Evolutionary conservation across 2,888 invertebrate genomes (phyloP).

Genomic region (Galerucella pusilla): DNA sequence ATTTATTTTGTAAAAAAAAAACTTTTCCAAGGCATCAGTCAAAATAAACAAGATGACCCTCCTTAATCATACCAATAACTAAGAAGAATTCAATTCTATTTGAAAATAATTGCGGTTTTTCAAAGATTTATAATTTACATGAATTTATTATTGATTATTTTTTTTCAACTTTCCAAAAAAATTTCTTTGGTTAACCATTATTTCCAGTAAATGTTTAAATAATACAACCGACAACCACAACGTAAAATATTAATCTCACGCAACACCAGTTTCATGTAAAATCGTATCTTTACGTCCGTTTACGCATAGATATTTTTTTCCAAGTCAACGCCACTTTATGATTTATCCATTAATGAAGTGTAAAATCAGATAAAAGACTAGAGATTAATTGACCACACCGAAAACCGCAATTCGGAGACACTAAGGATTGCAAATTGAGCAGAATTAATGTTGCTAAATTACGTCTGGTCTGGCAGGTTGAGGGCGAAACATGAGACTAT

Average conservation of each 20-base stretch:
- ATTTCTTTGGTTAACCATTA: too few relatives aligned
- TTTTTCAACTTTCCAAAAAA: too few relatives aligned
- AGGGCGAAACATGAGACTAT: conserved; percentile 25
- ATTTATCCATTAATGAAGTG: conserved; percentile 9
- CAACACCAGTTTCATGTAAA: background rate
- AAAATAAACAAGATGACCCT: too few relatives aligned
- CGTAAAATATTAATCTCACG: background rate
- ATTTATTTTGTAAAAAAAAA: too few relatives aligned
- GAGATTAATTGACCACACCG: conserved; percentile 25
- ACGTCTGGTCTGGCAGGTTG: conserved; percentile 27
- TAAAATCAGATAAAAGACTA: conserved; percentile 13
- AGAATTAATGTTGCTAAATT: conserved; percentile 30
- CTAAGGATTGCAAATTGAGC: conserved; percentile 26
- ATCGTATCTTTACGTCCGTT: background rate
- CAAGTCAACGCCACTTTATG: background rate
- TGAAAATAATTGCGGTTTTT: too few relatives aligned
- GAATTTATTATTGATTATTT: too few relatives aligned
- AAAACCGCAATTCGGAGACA: conserved; percentile 21
- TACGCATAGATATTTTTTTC: background rate
- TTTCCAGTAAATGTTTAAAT: too few relatives aligned
- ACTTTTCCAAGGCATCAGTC: too few relatives aligned
- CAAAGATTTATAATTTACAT: too few relatives aligned
- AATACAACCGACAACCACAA: too few relatives aligned
- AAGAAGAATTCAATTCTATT: too few relatives aligned
- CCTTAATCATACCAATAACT: too few relatives aligned